Base-by-base conservation (phyloP, 2,888 invertebrate species). In the Odontothrips loti region DNA sequence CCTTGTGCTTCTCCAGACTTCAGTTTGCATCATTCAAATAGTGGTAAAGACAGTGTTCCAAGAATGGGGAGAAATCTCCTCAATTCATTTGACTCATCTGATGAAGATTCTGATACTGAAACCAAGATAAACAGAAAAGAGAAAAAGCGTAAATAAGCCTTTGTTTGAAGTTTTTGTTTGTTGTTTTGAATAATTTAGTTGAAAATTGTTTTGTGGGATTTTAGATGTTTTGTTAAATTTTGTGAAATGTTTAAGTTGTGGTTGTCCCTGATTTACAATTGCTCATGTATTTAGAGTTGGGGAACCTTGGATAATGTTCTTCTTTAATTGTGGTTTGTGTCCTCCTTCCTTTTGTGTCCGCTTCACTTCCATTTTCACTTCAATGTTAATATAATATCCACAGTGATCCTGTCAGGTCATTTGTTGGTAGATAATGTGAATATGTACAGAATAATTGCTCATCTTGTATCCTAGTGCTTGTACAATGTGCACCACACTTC, bases 11-110 rank as follows among this genome's bases (percentile, higher is more conserved):
- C 68, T 9, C 68, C 68, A 8, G 68, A 75, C 68, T 75, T 75
- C 27, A 75, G 68, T 75, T 27, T 75, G 12, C 68, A 75, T 75
- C 68, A 75, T 27, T 75, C 68, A 11, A 75, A 27, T 12, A 75
- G 68, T 75, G 23, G 23, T 12, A 75, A 75, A 12, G 68, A 75
- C 23, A 75, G 68, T 27, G 17, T 58, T 17, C 17, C n/a, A 58
- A 75, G 23, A 75, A 75, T 75, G 27, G 68, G 68, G 27, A 75
- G 68, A 75, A 75, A 75, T 27, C 68, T 75, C 23, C 27, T 75
- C 12, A 23, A 75, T 27, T 75, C 68, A 1, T 75, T 75, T 27
- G 23, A 75, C 27, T 27, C 68, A 27, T 75, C 68, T 27, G 68
- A 75, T 12, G 27, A 75, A 27, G 68, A 75, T 27, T 75, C 68